A percentile compares a stretch with the other conserved stretches of the same genome.
phyloP scores from a whole-genome alignment of 2,797 vertebrate genomes.

The Galago senegalensis region DNA sequence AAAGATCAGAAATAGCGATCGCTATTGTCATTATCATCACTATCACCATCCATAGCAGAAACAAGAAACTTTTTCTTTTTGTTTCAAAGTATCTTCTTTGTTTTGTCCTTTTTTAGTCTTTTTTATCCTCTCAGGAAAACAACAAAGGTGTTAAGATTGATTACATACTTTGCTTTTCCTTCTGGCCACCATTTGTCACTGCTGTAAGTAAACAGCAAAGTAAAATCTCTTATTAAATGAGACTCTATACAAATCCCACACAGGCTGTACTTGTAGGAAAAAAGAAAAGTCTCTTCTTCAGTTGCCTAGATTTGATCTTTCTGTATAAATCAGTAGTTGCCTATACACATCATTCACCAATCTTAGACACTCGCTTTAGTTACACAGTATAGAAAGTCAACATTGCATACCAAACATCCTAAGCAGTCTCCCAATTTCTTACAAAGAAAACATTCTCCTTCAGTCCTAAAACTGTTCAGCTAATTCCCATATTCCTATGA shows the following conservation, averaged over 20 bases:
- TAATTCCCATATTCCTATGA: conserved; percentile 50
- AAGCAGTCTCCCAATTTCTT: not conserved
- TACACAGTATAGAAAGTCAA: not conserved
- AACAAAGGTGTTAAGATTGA: conserved; percentile 86
- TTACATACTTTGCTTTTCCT: conserved; percentile 82
- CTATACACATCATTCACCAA: conserved; percentile 47
- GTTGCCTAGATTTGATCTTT: conserved; percentile 77
- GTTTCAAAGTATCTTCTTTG: conserved; percentile 53
- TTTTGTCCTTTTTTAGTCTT: conserved; percentile 53
- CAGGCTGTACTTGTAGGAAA: conserved; percentile 79
- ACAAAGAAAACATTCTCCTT: not conserved
- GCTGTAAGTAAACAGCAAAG: conserved; percentile 85
- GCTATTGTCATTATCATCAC: not conserved
- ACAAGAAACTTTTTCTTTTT: conserved; percentile 62
- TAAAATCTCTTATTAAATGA: conserved; percentile 86
- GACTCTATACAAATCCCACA: conserved; percentile 81
- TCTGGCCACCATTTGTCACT: conserved; percentile 88
- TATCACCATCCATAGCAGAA: conserved; percentile 40
- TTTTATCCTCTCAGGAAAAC: conserved; percentile 61
- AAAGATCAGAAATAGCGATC: not conserved
- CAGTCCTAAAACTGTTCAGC: conserved; percentile 8
- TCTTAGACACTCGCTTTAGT: not conserved
- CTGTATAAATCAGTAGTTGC: conserved; percentile 79
- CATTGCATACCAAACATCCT: not conserved
- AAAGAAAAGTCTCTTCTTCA: conserved; percentile 65